Evolutionary conservation across 2,797 vertebrate genomes (phyloP).

Genomic region (Leptodactylus fallax): DNA sequence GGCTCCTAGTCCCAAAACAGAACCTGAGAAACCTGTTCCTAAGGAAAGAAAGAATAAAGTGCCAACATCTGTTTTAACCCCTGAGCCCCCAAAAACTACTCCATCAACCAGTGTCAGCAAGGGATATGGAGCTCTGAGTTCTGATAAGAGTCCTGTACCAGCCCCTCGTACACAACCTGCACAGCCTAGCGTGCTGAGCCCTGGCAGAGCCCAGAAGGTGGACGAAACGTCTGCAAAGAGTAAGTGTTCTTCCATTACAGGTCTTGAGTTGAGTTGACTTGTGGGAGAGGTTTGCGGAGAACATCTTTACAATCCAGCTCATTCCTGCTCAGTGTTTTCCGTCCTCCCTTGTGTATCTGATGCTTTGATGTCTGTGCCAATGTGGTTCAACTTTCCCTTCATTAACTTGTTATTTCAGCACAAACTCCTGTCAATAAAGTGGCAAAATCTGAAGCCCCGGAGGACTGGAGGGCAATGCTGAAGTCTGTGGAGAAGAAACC

Average conservation of each 20-base stretch:
- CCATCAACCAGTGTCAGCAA: fast-evolving
- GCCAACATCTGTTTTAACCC: slow-evolving; percentile 57
- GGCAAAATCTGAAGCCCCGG: slow-evolving; percentile 73
- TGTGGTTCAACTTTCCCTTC: neutral
- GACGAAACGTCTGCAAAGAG: slow-evolving; percentile 18
- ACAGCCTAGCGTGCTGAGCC: neutral
- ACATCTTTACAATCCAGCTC: neutral
- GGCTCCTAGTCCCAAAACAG: slow-evolving; percentile 66
- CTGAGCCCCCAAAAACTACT: slow-evolving; percentile 55
- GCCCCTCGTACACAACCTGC: neutral
- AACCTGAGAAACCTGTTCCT: slow-evolving; percentile 52
- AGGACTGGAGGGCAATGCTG: slow-evolving; percentile 77
- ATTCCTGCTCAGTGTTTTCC: slow-evolving; percentile 41
- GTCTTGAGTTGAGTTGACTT: neutral
- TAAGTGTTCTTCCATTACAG: neutral
- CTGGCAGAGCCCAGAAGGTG: slow-evolving; percentile 15
- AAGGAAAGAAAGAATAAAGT: slow-evolving; percentile 61
- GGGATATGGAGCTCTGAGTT: neutral
- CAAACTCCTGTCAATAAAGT: slow-evolving; percentile 51
- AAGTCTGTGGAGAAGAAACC: slow-evolving; percentile 72
- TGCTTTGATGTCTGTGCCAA: neutral
- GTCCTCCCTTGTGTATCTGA: slow-evolving; percentile 3
- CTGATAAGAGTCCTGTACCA: fast-evolving
- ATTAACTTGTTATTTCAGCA: slow-evolving; percentile 28
- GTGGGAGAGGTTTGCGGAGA: neutral